phyloP scores from a whole-genome alignment of 1,140 invertebrate genomes.

The Plutomurus gul region DNA sequence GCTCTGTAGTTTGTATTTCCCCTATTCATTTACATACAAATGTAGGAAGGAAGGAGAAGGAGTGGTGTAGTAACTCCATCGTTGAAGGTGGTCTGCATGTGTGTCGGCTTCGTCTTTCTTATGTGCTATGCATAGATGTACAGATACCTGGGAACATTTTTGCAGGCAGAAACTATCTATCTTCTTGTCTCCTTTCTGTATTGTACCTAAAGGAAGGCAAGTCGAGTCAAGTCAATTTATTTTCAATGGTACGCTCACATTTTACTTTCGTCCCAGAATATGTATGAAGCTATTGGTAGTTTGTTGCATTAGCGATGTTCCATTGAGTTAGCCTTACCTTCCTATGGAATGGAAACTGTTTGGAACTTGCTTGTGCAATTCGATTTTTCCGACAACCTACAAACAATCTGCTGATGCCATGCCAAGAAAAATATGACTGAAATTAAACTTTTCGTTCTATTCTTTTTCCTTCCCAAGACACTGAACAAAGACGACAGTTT shows the following conservation, averaged over 20 bases:
- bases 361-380: too few relatives aligned
- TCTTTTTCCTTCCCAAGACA: too few relatives aligned
- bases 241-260: conserved; percentile 18
- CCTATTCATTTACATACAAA: too few relatives aligned
- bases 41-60: not conserved
- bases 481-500: too few relatives aligned
- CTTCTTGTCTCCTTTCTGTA: conserved; percentile 18
- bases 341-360: too few relatives aligned
- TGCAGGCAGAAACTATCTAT: conserved; percentile 21
- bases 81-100: conserved; percentile 6
- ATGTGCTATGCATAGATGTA: not conserved
- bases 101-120: not conserved
- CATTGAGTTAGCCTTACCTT: too few relatives aligned
- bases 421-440: too few relatives aligned
- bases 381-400: too few relatives aligned
- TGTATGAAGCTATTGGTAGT: not conserved
- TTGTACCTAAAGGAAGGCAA: not conserved
- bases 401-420: too few relatives aligned
- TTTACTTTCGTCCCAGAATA: conserved; percentile 9
- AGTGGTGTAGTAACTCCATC: not conserved
- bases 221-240: conserved; percentile 21
- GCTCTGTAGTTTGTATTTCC: too few relatives aligned
- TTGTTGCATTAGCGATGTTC: not conserved
- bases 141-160: too few relatives aligned
- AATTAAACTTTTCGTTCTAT: too few relatives aligned